Evolutionary conservation across 2,888 invertebrate genomes (phyloP), one percentile per base, ranked within the genome.

Genomic region (Aspidapion aeneum): DNA sequence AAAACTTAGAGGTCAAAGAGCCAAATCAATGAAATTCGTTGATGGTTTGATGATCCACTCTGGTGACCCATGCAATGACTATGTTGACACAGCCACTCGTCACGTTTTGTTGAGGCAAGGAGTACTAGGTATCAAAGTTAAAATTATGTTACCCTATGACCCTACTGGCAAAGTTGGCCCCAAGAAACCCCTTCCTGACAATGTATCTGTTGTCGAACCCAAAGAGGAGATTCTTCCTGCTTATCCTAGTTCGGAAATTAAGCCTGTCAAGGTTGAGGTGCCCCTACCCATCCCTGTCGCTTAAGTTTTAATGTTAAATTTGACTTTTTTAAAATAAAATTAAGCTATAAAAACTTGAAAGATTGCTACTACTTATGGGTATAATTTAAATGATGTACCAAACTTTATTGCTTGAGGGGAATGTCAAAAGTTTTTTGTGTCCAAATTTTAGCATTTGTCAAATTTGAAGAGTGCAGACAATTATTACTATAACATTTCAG

Each of bases 41-140:
- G 99, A 99, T 76, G 99, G 99, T 68, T 88, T 99, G 66, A 99
- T 99, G 99, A 99, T 99, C 79, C 99, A 99, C 85, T 96, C 96
- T 72, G 99, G 99, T 79, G 96, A 99, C 82, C 98, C 99, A 35
- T 94, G 94, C 82, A 96, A 96, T 76, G 96, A 98, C 78, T 99
- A 98, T 74, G 98, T 99, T 60, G 97, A 98, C 82, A 94, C 94
- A 54, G 99, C 99, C 65, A 98, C 99, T 57, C 86, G 99, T 74
- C 99, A 99, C 81, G 99, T 99, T 35, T 87, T 98, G 74, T 87
- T 99, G 64, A 87, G 98, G 80, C 99, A 98, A 85, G 73, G 71
- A 49, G 71, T 73, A n/a, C 68, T 73, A 61, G 71, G 72, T 57
- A 71, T 72, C 59, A 73, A 72, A 85, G 65, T 97, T 1, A 99